These are phyloP conservation scores for Aradus depressus DNA, from an alignment of 2,888 invertebrate genomes.

Conservation along the genomic window DNA sequence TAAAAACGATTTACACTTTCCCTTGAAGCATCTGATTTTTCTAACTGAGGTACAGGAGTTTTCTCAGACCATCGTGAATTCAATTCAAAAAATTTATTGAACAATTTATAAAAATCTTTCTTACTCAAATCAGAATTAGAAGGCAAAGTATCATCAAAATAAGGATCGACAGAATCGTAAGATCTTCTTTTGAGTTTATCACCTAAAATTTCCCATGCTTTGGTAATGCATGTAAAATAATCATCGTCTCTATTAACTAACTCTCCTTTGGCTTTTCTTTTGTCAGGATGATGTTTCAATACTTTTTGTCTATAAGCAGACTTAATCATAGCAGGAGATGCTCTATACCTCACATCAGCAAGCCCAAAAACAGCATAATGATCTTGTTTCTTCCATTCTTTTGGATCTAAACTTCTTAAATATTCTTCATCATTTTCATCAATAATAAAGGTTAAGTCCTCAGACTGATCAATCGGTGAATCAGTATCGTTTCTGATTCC, in stretches of 20 bases:
- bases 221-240: constrained; percentile 97
- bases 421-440: constrained; percentile 65
- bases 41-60: constrained; percentile 72
- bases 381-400: constrained; percentile 68
- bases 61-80: constrained; percentile 88
- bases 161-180: constrained; percentile 93
- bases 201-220: constrained; percentile 87
- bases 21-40: constrained; percentile 60
- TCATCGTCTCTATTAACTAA: constrained; percentile 82
- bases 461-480: constrained; percentile 16
- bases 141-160: constrained; percentile 82
- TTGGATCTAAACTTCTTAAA: constrained; percentile 80
- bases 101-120: constrained; percentile 29
- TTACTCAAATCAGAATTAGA: constrained; percentile 56
- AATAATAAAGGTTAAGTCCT: constrained; percentile 20
- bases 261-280: constrained; percentile 82
- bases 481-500: constrained; percentile 12
- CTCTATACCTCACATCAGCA: constrained; percentile 65
- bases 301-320: constrained; percentile 64
- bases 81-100: constrained; percentile 42
- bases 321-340: constrained; percentile 87
- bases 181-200: constrained; percentile 70
- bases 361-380: constrained; percentile 65
- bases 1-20: constrained; percentile 90
- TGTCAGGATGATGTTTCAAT: constrained; percentile 95